These are phyloP conservation scores for Mycteria americana DNA, from an alignment of 2,797 vertebrate genomes.

Conservation along the genomic window DNA sequence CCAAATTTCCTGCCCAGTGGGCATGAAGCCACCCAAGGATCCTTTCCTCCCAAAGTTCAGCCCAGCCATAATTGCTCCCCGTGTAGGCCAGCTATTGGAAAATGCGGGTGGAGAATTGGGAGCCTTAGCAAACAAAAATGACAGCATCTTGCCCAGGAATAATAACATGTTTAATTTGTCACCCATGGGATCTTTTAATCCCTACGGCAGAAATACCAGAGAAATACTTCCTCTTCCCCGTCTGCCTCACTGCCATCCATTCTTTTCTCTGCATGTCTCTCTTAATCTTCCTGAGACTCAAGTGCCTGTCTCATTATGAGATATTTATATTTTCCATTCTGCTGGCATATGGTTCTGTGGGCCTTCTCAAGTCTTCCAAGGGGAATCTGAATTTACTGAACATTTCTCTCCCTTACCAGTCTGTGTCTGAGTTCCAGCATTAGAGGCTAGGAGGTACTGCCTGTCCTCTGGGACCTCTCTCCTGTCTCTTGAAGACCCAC, in stretches of 20 bases:
- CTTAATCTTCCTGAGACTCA: conserved; percentile 26
- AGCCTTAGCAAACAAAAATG: not conserved
- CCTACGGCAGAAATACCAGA: not conserved
- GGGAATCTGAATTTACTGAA: not conserved
- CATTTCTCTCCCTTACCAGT: rapidly evolving
- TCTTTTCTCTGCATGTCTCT: not conserved
- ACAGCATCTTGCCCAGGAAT: not conserved
- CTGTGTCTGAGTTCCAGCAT: not conserved
- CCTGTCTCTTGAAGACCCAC: not conserved
- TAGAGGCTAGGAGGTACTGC: not conserved
- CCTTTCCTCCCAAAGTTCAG: not conserved
- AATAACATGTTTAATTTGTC: not conserved
- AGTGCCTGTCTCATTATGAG: conserved; percentile 14
- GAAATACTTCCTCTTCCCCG: not conserved
- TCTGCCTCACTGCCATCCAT: not conserved
- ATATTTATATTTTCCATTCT: conserved; percentile 27
- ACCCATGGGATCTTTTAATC: not conserved
- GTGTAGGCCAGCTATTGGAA: not conserved
- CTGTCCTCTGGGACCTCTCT: not conserved
- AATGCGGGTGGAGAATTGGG: not conserved
- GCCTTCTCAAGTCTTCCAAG: conserved; percentile 1
- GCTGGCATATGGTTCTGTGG: conserved; percentile 19
- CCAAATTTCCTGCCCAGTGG: not conserved
- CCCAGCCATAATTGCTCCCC: not conserved
- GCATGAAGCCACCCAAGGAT: not conserved